phyloP scores from a whole-genome alignment of 2,888 invertebrate species.

The Muschampia plurimacula region DNA sequence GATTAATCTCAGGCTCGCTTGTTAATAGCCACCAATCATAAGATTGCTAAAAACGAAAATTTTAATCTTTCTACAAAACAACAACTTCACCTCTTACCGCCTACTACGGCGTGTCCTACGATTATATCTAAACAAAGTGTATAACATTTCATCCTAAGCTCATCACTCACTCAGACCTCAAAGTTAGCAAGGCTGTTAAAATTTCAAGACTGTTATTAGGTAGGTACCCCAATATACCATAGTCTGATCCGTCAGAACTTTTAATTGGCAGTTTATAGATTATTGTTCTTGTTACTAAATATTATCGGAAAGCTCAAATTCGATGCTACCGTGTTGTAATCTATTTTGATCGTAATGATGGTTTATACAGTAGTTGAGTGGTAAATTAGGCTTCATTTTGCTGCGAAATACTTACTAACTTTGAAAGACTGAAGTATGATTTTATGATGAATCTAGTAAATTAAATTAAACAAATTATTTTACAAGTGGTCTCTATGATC shows the following conservation, averaged over 20 bases:
- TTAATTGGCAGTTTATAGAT: slow-evolving; percentile 72
- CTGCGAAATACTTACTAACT: not conserved
- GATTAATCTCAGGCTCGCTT: too few species aligned
- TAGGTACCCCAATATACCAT: slow-evolving; percentile 58
- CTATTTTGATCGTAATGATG: slow-evolving; percentile 21
- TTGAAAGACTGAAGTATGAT: not conserved
- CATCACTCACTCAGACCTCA: slow-evolving; percentile 20
- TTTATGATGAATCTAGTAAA: not conserved
- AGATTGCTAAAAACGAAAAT: not conserved
- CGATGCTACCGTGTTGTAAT: slow-evolving; percentile 51
- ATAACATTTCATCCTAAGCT: slow-evolving; percentile 21
- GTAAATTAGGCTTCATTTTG: slow-evolving; percentile 26
- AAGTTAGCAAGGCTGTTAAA: slow-evolving; percentile 66
- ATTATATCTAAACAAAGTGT: not conserved
- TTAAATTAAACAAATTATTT: not conserved
- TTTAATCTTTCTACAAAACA: not conserved
- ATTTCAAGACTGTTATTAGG: slow-evolving; percentile 69
- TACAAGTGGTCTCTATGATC: not conserved
- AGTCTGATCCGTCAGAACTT: slow-evolving; percentile 69
- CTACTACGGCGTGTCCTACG: not conserved
- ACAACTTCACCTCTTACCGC: not conserved
- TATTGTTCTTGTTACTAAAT: slow-evolving; percentile 47
- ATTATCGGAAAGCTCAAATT: slow-evolving; percentile 36
- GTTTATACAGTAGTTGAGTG: slow-evolving; percentile 15
- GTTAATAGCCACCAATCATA: too few species aligned